Base-by-base conservation (phyloP, 2,888 invertebrate species). In the Campoplex nolae region DNA sequence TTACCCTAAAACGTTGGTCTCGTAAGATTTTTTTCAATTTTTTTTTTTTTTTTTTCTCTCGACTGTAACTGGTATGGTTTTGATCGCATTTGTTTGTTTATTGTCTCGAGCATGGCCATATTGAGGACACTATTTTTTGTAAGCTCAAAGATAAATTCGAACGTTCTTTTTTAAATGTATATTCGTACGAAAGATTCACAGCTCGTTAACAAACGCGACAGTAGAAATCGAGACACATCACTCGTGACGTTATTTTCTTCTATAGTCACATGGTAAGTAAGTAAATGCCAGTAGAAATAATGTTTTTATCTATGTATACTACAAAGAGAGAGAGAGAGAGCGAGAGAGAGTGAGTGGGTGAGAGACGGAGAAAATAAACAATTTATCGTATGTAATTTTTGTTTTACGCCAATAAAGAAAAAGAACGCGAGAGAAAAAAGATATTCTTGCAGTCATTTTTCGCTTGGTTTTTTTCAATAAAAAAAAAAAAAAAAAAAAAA, bases 341-440 rank as follows among this genome's bases (percentile, higher is more conserved):
- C 65, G 79, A 70, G 65, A 58, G 45, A 75, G n/a, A 75, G 51
- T 58, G 51, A 74, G 48, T 3, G 58, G 23, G 58, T 11, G 56
- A 58, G 62, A 76, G 16, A 71, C n/a, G 28, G 32, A 38, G 51
- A 67, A 16, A 51, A 48, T 51, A 11, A 62, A n/a, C 51, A 91
- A 77, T 83, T 71, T 82, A 91, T 91, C 87, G 90, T 91, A 90
- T 92, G 92, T 93, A 93, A 89, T 90, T 92, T 92, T 93, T 91
- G 89, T 91, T 92, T 92, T 86, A 91, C 89, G 88, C 74, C 88
- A 85, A 93, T 91, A 93, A 94, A 92, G 90, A 89, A 76, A 89
- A 67, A 80, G 71, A 87, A 42, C 88, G 85, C 85, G 65, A 67
- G 84, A 79, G 83, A 83, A n/a, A 89, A 89, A 90, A 79, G 70